Base-by-base conservation (phyloP, 2,888 invertebrate species). In the Scaptomyza flava region DNA sequence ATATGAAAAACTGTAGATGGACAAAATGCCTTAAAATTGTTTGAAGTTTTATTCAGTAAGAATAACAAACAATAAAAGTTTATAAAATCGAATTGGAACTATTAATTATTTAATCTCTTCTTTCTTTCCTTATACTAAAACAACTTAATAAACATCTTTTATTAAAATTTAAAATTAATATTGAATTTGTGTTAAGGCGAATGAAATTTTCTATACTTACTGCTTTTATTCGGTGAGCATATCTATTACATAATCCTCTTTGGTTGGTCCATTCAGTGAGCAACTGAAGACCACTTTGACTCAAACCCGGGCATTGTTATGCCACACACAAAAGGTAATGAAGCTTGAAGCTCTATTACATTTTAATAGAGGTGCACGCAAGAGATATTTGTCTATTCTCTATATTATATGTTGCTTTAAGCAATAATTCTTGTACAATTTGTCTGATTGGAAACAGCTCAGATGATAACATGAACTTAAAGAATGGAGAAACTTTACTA, bases 221-320 rank as follows among this genome's bases (percentile, higher is more conserved):
- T 23, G 23, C 23, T 23, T 23, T 23, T 23, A 23, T 51, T 27
- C 41, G 33, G 2, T n/a, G 20, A 23, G 30, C 64, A 69, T 56
- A 33, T 43, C 33, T 63, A 57, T 52, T 27, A 58, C 38, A 53
- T 64, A 64, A 69, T 69, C 71, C 69, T 38, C 57, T 66, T 70
- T 66, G 20, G 33, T 17, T 51, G 59, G 51, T 66, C 51, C 54
- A 66, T 59, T 72, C 63, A 52, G 52, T 45, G 31, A 52, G 41
- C 52, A 57, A 57, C 17, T 48, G 51, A 36, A 47, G 47, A 23
- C 8, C 12, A 12, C 14, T 5, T 9, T 14, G 20, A 2, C 38
- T 17, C 8, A 3, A 41, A 8, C 17, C 17, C 8, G 38, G 14
- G n/a, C 30, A 52, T 56, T 68, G 33, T 50, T 31, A 9, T 8